Conservation (phyloP, 2,888 invertebrate genomes). For the Azorinus chamasolen region DNA sequence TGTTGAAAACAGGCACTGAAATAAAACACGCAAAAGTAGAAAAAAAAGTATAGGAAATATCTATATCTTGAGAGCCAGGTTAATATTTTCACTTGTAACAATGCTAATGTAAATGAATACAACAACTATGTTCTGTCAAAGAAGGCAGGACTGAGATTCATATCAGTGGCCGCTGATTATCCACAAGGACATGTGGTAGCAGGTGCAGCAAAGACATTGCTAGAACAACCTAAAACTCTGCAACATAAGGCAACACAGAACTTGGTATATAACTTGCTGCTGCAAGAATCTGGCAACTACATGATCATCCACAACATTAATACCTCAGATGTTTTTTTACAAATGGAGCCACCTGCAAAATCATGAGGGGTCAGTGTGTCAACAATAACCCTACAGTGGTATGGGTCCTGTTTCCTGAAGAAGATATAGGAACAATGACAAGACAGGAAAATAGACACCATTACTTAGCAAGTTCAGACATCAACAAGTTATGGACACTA, state of each 20-base stretch:
- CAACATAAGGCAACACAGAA: neutral
- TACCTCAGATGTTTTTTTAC: neutral
- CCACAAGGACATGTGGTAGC: neutral
- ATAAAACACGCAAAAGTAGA: no score
- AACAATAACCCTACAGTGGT: neutral
- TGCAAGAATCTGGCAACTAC: neutral
- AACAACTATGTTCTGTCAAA: conserved; percentile 1
- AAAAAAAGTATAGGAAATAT: no score
- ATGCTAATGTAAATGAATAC: neutral
- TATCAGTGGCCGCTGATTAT: neutral
- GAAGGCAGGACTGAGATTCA: neutral
- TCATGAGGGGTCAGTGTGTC: neutral
- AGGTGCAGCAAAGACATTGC: neutral
- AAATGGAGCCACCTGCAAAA: neutral
- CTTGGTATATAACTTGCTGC: neutral
- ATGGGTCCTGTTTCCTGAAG: neutral
- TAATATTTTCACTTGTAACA: neutral
- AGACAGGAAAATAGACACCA: neutral
- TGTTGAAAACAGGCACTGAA: no score
- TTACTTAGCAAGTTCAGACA: neutral
- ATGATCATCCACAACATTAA: neutral
- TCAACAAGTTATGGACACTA: neutral
- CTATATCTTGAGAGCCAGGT: no score
- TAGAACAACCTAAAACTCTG: neutral
- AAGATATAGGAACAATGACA: neutral